Conservation (phyloP, 2,113 vertebrate genomes). For the Microtus ochrogaster region DNA sequence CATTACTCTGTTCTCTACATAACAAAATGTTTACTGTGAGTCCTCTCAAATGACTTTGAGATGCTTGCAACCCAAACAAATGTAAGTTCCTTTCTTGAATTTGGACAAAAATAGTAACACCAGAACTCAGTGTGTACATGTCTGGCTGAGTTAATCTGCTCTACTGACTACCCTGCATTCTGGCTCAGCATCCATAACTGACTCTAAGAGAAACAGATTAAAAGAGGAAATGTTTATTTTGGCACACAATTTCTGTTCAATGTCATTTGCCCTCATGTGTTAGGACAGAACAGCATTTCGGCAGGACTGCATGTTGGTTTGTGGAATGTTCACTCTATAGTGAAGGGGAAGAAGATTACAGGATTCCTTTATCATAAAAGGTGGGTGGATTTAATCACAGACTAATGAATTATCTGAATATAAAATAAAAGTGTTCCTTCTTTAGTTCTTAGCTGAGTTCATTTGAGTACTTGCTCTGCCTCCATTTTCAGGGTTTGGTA, state of each 20-base stretch:
- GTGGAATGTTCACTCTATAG: not conserved
- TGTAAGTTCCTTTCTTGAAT: not conserved
- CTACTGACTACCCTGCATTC: not conserved
- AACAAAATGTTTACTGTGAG: not conserved
- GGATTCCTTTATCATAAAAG: not conserved
- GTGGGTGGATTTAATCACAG: not conserved
- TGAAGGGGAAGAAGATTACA: not conserved
- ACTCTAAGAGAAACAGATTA: not conserved
- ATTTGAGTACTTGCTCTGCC: not conserved
- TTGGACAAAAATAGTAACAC: not conserved
- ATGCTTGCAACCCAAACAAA: not conserved
- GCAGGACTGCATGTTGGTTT: not conserved
- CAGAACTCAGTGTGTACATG: not conserved
- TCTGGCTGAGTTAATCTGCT: not conserved
- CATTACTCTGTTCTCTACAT: not conserved
- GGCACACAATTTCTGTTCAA: not conserved
- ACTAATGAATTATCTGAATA: not conserved
- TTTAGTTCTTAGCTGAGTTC: not conserved
- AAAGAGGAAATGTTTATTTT: not conserved
- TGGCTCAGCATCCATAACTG: not conserved
- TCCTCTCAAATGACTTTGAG: not conserved
- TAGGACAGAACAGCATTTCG: not conserved
- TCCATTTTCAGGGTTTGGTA: not conserved
- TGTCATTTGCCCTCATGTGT: not conserved
- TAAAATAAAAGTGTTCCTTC: not conserved